Conservation (phyloP, 1,140 invertebrate species). For the Anadara kagoshimensis region DNA sequence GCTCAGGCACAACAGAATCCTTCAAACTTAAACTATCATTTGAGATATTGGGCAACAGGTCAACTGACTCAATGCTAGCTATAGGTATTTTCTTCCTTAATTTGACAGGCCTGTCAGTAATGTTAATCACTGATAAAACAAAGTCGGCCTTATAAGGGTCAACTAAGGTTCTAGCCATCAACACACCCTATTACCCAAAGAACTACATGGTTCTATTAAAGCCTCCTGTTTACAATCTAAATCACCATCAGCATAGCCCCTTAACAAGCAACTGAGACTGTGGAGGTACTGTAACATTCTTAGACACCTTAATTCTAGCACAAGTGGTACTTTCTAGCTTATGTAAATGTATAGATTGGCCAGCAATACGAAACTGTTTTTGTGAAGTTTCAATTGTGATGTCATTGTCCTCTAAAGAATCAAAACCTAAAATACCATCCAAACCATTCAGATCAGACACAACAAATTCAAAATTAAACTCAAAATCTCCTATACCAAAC, state of each 20-base stretch:
- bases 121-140: conserved; percentile 25
- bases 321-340: neutral
- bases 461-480: neutral
- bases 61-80: conserved; percentile 10
- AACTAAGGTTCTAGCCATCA: conserved; percentile 23
- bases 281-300: conserved; percentile 31
- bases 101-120: conserved; percentile 13
- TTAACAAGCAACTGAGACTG: conserved; percentile 20
- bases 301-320: conserved; percentile 19
- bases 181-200: conserved; percentile 13
- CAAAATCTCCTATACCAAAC: neutral
- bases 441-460: neutral
- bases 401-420: conserved; percentile 8
- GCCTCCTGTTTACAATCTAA: neutral
- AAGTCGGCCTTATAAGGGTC: neutral
- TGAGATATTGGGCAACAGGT: neutral
- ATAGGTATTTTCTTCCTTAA: conserved; percentile 10
- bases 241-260: conserved; percentile 10
- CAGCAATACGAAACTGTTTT: conserved; percentile 19
- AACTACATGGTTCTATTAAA: conserved; percentile 22
- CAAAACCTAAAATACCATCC: conserved; percentile 6
- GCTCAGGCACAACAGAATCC: conserved; percentile 8
- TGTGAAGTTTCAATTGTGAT: conserved; percentile 1
- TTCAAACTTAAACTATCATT: neutral
- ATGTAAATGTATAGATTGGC: too few relatives aligned